A percentile compares a stretch with the other conserved stretches of the same genome.
Evolutionary conservation across 2,797 vertebrate species (phyloP).

Genomic region (Anguilla obscura): DNA sequence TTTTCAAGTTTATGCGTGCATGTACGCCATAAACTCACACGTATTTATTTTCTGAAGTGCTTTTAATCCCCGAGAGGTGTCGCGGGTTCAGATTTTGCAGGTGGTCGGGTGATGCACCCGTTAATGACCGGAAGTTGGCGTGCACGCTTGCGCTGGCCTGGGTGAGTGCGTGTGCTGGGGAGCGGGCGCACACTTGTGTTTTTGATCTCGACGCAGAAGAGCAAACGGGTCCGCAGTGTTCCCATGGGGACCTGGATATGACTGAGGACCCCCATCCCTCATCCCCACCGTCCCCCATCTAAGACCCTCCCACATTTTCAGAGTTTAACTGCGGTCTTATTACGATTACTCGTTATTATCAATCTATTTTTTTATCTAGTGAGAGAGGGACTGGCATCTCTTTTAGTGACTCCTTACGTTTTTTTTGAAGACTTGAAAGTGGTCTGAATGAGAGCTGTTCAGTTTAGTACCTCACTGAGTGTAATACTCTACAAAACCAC

Average conservation of each 20-base stretch:
- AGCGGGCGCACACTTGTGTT: not conserved
- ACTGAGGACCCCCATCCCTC: conserved; percentile 23
- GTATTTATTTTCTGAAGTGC: conserved; percentile 43
- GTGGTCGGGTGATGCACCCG: not conserved
- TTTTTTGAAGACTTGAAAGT: conserved; percentile 60
- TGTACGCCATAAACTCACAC: conserved; percentile 28
- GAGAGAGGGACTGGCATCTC: conserved; percentile 19
- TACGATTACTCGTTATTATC: conserved; percentile 31
- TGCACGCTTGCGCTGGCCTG: conserved; percentile 42
- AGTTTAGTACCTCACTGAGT: conserved; percentile 66
- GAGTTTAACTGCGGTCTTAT: conserved; percentile 5
- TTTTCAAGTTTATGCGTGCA: conserved; percentile 56
- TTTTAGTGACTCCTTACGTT: conserved; percentile 30
- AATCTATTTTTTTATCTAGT: conserved; percentile 12
- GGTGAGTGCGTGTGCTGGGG: not conserved
- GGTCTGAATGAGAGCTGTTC: conserved; percentile 55
- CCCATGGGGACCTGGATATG: conserved; percentile 44
- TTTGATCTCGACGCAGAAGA: conserved; percentile 33
- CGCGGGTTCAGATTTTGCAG: conserved; percentile 42
- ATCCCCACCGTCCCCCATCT: not conserved
- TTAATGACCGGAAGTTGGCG: conserved; percentile 42
- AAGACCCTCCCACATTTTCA: conserved; percentile 42
- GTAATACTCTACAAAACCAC: conserved; percentile 47
- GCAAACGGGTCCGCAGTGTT: conserved; percentile 56
- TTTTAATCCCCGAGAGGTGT: conserved; percentile 46